Conservation (phyloP, 37 sponge, comb jelly and placozoan species). For the Spongia lamella region DNA sequence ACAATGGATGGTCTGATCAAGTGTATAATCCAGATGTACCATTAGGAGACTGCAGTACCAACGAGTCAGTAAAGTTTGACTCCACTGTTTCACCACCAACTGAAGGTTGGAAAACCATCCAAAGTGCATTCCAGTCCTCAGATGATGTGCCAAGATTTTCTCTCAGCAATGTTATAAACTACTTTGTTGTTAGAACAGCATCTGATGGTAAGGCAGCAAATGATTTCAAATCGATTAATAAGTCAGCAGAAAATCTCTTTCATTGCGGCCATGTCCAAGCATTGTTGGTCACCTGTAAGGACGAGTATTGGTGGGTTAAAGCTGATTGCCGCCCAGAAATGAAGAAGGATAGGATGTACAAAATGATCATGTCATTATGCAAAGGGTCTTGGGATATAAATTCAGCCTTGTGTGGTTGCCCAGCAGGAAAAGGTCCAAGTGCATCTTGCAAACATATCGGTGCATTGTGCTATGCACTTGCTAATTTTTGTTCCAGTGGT, state of each 20-base stretch:
- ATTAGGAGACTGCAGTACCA: no score
- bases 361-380: slow-evolving; percentile 8
- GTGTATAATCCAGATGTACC: no score
- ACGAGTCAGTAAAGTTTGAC: no score
- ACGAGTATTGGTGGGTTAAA: neutral
- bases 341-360: no score
- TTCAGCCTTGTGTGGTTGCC: slow-evolving; percentile 50
- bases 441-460: slow-evolving; percentile 56
- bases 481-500: slow-evolving; percentile 6
- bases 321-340: slow-evolving; percentile 29
- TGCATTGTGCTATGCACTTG: slow-evolving; percentile 46
- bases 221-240: neutral
- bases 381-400: slow-evolving; percentile 2
- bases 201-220: slow-evolving; percentile 24
- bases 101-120: slow-evolving; percentile 11
- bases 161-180: slow-evolving; percentile 17
- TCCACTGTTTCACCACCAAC: no score
- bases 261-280: slow-evolving; percentile 36
- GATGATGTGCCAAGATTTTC: neutral
- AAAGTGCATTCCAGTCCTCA: slow-evolving; percentile 5
- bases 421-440: slow-evolving; percentile 43
- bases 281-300: neutral
- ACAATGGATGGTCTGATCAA: no score
- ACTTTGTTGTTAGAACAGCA: slow-evolving; percentile 34
- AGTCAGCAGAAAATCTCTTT: slow-evolving; percentile 11